A percentile compares a stretch with the other conserved stretches of the same genome.
Conservation (phyloP, 2,888 invertebrate species). For the Rhamnusium bicolor region DNA sequence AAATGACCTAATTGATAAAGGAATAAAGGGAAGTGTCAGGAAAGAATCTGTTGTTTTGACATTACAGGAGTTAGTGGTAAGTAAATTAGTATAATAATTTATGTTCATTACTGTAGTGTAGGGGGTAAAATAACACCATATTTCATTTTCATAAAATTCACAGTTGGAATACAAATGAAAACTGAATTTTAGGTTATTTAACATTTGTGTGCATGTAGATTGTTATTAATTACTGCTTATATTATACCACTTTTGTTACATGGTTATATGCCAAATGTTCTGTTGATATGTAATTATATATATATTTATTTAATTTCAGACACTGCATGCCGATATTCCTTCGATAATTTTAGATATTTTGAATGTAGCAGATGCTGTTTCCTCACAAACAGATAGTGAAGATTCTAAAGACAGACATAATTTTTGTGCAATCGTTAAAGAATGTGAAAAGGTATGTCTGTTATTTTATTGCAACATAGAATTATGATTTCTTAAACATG, state of each 20-base stretch:
- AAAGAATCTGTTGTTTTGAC: slow-evolving; percentile 84
- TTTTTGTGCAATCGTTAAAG: slow-evolving; percentile 85
- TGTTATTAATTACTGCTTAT: no score
- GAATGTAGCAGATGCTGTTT: slow-evolving; percentile 89
- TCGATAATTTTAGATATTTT: slow-evolving; percentile 89
- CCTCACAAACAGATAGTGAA: slow-evolving; percentile 76
- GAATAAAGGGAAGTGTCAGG: slow-evolving; percentile 83
- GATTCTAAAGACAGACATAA: slow-evolving; percentile 80
- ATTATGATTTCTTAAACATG: no score
- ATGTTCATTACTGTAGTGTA: no score
- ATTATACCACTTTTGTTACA: no score
- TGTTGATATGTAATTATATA: slow-evolving; percentile 3
- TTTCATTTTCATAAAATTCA: no score
- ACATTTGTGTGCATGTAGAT: no score
- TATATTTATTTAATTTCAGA: slow-evolving; percentile 72
- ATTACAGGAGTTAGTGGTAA: slow-evolving; percentile 85
- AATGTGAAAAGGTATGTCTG: slow-evolving; percentile 84
- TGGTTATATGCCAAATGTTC: background rate
- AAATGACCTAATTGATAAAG: slow-evolving; percentile 87
- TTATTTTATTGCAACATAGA: slow-evolving; percentile 20
- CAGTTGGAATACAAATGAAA: no score
- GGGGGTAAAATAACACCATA: no score
- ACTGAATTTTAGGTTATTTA: no score
- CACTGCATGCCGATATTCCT: slow-evolving; percentile 84
- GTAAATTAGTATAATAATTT: no score